Conservation (phyloP, 2,113 vertebrate species). For the Gopherus evgoodei region DNA sequence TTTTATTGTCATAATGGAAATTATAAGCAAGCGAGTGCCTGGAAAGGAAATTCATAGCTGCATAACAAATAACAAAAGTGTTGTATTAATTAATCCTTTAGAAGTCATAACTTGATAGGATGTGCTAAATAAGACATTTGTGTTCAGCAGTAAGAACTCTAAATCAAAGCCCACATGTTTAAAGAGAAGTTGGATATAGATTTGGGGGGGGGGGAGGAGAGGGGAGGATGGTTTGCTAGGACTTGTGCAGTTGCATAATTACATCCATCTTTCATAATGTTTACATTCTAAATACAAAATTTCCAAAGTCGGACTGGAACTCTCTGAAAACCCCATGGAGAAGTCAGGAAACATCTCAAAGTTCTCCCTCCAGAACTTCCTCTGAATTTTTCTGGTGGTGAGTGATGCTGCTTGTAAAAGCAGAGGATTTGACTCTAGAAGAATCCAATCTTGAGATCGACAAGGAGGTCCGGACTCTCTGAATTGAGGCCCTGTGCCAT, state of each 20-base stretch:
- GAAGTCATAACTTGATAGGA: background rate
- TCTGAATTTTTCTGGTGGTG: background rate
- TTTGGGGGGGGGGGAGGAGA: no score
- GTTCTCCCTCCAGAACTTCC: background rate
- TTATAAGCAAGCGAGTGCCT: background rate
- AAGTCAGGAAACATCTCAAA: background rate
- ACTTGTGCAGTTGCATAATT: background rate
- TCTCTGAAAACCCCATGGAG: background rate
- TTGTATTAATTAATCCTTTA: background rate
- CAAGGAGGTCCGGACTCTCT: background rate
- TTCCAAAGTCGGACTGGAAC: background rate
- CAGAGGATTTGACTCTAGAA: background rate
- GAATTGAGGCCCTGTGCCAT: background rate
- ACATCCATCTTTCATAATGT: background rate
- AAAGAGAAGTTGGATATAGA: background rate
- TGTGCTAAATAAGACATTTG: background rate
- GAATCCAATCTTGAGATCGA: background rate
- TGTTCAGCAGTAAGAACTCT: background rate
- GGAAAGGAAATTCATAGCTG: fast-evolving
- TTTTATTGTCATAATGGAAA: fast-evolving
- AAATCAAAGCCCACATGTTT: background rate
- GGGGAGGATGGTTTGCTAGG: background rate
- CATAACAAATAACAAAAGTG: background rate
- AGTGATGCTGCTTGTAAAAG: background rate
- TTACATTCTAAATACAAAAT: background rate